Base-by-base conservation (phyloP, 1,140 invertebrate species). In the Drosophila repletoides region DNA sequence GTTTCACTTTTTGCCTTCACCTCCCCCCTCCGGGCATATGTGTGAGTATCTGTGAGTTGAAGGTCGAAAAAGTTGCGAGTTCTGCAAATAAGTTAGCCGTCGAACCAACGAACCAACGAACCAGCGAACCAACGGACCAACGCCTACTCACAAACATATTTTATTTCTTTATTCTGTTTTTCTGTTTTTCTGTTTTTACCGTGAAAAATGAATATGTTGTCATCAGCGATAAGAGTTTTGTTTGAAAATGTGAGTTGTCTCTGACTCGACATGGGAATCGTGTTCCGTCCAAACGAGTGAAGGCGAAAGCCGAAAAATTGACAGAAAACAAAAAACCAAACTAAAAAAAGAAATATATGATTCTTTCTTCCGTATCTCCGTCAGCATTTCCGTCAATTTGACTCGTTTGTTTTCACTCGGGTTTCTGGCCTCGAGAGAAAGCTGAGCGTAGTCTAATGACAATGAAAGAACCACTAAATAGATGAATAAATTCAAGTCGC, bases 201-300 rank as follows among this genome's bases (percentile, higher is more conserved):
- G 21, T 21, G 28, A 55, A 55, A 55, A 55, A 21, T 29, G 26
- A 14, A 48, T 31, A 19, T 55, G 26, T 52, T 55, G 64, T 67
- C 68, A 72, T 72, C 41, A 40, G 49, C 22, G 69, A 72, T 72
- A 72, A 72, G 64, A 31, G 19, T 55, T 64, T 17, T 56, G 52
- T 67, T 80, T 63, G 36, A 33, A 43, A 55, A 31, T 29, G 17
- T 21, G 52, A 53, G 24, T 14, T 17, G 36, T 21, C n/a, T n/a
- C n/a, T 19, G 14, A 7, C 9, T n/a, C n/a, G 31, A 14, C 10
- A 53, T 12, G 34, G 24, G 34, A 53, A 52, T 38, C 33, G 9
- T 34, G 40, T 28, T 3, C 19, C 17, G n/a, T n/a, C n/a, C n/a
- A n/a, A n/a, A 5, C 24, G 31, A 31, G 31, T 65, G 52, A 65